Evolutionary conservation across 2,888 invertebrate species (phyloP), one percentile per base, ranked within the genome.

Genomic region (Minunthozetes semirufus): DNA sequence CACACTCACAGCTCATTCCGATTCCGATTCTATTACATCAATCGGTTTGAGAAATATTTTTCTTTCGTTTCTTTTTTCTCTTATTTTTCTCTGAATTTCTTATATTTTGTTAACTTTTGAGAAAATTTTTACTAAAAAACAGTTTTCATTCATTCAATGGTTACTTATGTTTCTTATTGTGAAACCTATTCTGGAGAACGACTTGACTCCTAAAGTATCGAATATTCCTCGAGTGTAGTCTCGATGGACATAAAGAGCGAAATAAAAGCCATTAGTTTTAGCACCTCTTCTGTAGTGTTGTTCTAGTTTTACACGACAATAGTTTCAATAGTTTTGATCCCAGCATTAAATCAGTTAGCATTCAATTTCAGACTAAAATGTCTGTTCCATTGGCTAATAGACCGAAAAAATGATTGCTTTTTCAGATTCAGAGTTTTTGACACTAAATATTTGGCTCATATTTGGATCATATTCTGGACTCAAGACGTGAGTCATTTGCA

Each of bases 281-380:
- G 46, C 70, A 70, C 70, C 48, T 70, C 70, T 70, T 70, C 38
- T 38, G 25, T 48, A 17, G 22, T 48, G 46, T 46, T 70, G 5
- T 17, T 70, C 38, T 17, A 25, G 46, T 46, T 70, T 66, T 66
- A 66, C 66, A 66, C 66, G 33, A 42, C 66, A 66, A 66, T 59
- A 42, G 53, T 53, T 22, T 53, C 19, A 19, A 22, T 61, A 48
- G 70, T 38, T 70, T 70, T 25, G 38, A 70, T 70, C 29, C 42
- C 2, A 66, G 38, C 66, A 42, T 70, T 70, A 70, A 70, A 70
- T 70, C 70, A 70, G 70, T 70, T 70, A 48, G 70, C 42, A 70
- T 70, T 48, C 19, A 42, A 70, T 70, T 46, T 70, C 48, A 0
- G 2, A 1, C 46, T 46, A 25, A 46, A 70, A 46, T 70, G 48